Evolutionary conservation across 2,113 vertebrate genomes (phyloP), one percentile per base, ranked within the genome.

Genomic region (Ammospiza caudacuta): DNA sequence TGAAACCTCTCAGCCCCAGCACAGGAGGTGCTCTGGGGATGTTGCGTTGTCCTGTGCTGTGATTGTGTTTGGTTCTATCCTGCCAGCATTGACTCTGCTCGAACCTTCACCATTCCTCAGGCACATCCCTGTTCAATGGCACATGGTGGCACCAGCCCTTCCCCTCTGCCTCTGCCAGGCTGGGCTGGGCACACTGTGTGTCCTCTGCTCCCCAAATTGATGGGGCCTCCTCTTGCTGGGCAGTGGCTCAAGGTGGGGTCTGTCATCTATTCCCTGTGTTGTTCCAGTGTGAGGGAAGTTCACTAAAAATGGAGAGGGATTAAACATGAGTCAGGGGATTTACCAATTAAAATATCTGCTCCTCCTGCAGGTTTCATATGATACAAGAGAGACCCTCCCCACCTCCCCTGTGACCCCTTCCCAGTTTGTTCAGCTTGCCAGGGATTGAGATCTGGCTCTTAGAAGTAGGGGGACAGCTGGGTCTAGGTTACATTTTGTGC

Each of bases 341-440:
- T 83, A 55, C 69, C 58, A 92, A 62, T 97, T 91, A 92, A 70
- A 95, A 95, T 94, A 92, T 62, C 87, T 72, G 39, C 72, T 96
- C 62, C 85, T 96, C 89, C 87, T 97, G 87, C 91, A 96, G 94
- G 77, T 84, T 96, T 89, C 57, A 24, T 57, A 12, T 93, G 93
- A 92, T 95, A 68, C 54, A 66, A 85, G 64, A 88, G 68, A 68
- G 74, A 96, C 87, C 84, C 72, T 95, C 92, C 74, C 86, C 74
- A 44, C 79, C 77, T 97, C 94, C 58, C 95, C 67, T 0, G 2
- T 94, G 96, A 59, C 91, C 74, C 67, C 29, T 90, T 93, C 86
- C 89, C 69, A 93, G 85, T 89, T 86, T 89, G 95, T 95, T 98
- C 94, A 96, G 95, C 92, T 97, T 95, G 94, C 91, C 94, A 73